A percentile compares a stretch with the other conserved stretches of the same genome.
phyloP scores from a whole-genome alignment of 2,113 vertebrate species.

The Channa maculata region DNA sequence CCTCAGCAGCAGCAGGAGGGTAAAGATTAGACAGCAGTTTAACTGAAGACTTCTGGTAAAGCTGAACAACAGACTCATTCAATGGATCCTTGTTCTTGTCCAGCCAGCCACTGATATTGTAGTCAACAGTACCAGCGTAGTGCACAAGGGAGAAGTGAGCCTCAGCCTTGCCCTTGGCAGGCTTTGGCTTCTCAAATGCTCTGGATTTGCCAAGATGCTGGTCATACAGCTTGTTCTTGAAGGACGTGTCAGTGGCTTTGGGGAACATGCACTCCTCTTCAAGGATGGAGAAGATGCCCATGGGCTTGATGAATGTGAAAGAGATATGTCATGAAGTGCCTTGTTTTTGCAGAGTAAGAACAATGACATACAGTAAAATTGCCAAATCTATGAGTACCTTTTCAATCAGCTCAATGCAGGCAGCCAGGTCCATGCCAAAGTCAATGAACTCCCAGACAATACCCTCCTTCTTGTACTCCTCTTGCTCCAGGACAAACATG shows the following conservation, averaged over 20 bases:
- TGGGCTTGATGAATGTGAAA: slow-evolving; percentile 74
- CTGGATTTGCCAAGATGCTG: slow-evolving; percentile 89
- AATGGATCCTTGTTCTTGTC: slow-evolving; percentile 96
- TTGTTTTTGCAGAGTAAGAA: not conserved
- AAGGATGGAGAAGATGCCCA: slow-evolving; percentile 82
- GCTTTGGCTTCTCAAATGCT: slow-evolving; percentile 93
- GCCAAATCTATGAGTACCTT: slow-evolving; percentile 80
- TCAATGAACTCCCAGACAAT: slow-evolving; percentile 91
- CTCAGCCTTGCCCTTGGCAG: slow-evolving; percentile 87
- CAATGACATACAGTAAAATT: not conserved
- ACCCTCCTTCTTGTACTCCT: slow-evolving; percentile 90
- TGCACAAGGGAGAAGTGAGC: slow-evolving; percentile 90
- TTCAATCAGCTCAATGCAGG: slow-evolving; percentile 91
- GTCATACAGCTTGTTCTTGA: slow-evolving; percentile 93
- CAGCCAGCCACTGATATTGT: slow-evolving; percentile 91
- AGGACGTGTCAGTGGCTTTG: slow-evolving; percentile 82
- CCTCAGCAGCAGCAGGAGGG: slow-evolving; percentile 36
- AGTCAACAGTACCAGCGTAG: slow-evolving; percentile 91
- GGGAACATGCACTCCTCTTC: slow-evolving; percentile 84
- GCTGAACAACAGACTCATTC: slow-evolving; percentile 90
- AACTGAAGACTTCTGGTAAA: slow-evolving; percentile 77
- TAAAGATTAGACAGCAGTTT: slow-evolving; percentile 61
- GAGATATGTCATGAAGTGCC: not conserved
- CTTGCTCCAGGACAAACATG: slow-evolving; percentile 90
- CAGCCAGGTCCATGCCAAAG: slow-evolving; percentile 91